Conservation (phyloP, 2,797 vertebrate species). For the Spizella passerina region DNA sequence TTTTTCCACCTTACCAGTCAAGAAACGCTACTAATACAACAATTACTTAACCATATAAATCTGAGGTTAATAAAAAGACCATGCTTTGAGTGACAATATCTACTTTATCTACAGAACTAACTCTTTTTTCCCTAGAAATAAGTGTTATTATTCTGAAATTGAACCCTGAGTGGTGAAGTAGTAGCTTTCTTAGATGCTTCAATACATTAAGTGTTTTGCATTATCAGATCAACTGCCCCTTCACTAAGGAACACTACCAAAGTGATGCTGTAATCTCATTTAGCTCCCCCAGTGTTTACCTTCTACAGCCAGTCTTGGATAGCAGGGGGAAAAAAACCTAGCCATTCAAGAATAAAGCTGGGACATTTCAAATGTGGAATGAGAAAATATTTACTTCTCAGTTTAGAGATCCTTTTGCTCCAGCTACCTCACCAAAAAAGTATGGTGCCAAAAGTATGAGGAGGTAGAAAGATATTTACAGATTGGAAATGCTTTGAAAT, state of each 20-base stretch:
- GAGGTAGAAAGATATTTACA: background rate
- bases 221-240: constrained; percentile 47
- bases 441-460: background rate
- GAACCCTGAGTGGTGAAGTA: constrained; percentile 40
- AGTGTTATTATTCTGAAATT: constrained; percentile 49
- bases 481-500: background rate
- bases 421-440: background rate
- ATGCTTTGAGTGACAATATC: constrained; percentile 39
- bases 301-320: background rate
- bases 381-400: background rate
- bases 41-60: constrained; percentile 53
- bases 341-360: background rate
- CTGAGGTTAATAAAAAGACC: constrained; percentile 48
- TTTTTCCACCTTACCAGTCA: background rate
- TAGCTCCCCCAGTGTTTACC: constrained; percentile 8
- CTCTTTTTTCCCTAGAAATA: constrained; percentile 51
- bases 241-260: constrained; percentile 43
- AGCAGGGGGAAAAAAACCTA: background rate
- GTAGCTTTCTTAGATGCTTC: constrained; percentile 9
- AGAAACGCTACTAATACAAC: constrained; percentile 41
- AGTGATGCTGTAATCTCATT: constrained; percentile 46
- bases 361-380: background rate
- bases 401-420: background rate
- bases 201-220: constrained; percentile 54
- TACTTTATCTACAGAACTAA: background rate